A percentile compares a stretch with the other conserved stretches of the same genome.
phyloP scores from a whole-genome alignment of 2,113 vertebrate species.

The Phycodurus eques region DNA sequence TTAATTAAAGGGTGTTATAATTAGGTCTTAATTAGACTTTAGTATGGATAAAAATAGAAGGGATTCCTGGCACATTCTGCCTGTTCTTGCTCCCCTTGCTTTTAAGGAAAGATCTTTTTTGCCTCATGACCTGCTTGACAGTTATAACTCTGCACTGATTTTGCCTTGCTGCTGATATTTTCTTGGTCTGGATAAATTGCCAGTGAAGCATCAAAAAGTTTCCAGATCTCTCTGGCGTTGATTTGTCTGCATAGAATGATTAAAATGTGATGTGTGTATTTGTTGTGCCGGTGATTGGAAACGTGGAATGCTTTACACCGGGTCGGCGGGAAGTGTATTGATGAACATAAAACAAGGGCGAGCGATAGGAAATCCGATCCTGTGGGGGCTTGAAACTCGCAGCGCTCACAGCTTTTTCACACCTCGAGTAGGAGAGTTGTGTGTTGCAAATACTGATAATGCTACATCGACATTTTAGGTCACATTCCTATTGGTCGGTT shows the following conservation, averaged over 20 bases:
- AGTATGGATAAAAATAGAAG: constrained; percentile 15
- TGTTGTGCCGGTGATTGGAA: constrained; percentile 43
- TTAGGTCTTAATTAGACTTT: constrained; percentile 40
- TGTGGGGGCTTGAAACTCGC: constrained; percentile 6
- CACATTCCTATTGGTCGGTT: constrained; percentile 4
- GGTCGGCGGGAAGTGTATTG: constrained; percentile 37
- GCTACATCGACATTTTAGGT: constrained; percentile 1
- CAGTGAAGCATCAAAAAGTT: constrained; percentile 23
- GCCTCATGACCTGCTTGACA: constrained; percentile 41
- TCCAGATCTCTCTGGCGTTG: constrained; percentile 39
- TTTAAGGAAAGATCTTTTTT: neutral
- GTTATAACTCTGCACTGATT: constrained; percentile 49
- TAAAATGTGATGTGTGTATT: constrained; percentile 38
- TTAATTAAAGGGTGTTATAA: constrained; percentile 54
- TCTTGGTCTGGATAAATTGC: constrained; percentile 17
- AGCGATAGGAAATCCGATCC: constrained; percentile 25
- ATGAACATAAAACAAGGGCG: constrained; percentile 28
- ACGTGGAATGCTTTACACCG: constrained; percentile 28
- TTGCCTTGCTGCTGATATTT: constrained; percentile 6
- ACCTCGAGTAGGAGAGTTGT: neutral
- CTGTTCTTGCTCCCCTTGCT: constrained; percentile 10
- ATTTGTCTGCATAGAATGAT: constrained; percentile 38
- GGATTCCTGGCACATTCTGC: constrained; percentile 34
- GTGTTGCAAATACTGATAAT: too few relatives aligned
- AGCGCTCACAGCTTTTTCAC: neutral